Conservation (phyloP, 2,888 invertebrate genomes). For the Cantharis flavilabris region DNA sequence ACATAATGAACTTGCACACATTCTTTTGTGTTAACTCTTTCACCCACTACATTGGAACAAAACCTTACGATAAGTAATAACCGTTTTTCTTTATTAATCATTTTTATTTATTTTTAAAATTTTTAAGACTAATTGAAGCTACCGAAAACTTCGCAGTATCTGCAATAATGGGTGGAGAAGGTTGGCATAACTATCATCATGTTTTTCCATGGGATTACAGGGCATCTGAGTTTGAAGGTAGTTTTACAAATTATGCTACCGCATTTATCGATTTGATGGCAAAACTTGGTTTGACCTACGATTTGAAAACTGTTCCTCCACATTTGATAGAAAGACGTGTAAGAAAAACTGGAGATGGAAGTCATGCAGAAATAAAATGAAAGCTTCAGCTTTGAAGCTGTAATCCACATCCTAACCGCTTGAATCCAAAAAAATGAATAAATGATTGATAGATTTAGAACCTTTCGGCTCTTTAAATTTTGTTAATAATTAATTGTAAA, state of each 20-base stretch:
- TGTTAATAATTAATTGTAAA: not conserved
- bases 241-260: conserved; percentile 74
- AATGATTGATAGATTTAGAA: not conserved
- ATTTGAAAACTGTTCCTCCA: conserved; percentile 77
- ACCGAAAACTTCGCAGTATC: conserved; percentile 72
- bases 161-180: conserved; percentile 72
- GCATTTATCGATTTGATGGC: conserved; percentile 81
- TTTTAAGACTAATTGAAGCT: conserved; percentile 66
- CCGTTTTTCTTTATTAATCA: not conserved
- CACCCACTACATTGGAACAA: conserved; percentile 80
- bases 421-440: not conserved
- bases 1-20: conserved; percentile 77
- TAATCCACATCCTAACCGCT: not conserved
- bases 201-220: conserved; percentile 86
- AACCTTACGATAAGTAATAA: conserved; percentile 72
- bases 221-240: conserved; percentile 78
- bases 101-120: not conserved
- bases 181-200: conserved; percentile 90
- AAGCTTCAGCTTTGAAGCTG: not conserved
- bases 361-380: conserved; percentile 57
- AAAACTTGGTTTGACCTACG: conserved; percentile 84
- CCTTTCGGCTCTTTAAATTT: not conserved
- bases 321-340: conserved; percentile 72
- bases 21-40: conserved; percentile 92
- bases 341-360: conserved; percentile 74